Base-by-base conservation (phyloP, 2,888 invertebrate species). In the Noctua fimbriata region DNA sequence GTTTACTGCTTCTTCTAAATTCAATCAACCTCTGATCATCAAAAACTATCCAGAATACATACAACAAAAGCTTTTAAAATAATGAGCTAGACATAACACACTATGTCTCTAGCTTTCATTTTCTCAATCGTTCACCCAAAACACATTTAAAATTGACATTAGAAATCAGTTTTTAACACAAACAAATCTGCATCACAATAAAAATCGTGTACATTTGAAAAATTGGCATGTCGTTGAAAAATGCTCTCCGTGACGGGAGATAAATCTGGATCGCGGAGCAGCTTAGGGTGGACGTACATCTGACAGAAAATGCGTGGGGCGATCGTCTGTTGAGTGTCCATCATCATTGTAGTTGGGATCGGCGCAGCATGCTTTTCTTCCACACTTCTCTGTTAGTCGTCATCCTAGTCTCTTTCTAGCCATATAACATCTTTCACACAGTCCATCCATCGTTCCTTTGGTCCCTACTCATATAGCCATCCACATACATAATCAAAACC, bases 201-300 rank as follows among this genome's bases (percentile, higher is more conserved):
- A 24, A 60, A 55, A 32, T 55, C 1, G 32, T 44, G 60, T 86
- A 65, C 41, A 71, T 83, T 84, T 80, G 72, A 79, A 81, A 88
- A 85, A 85, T 84, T 85, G 78, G 71, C 73, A 79, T 73, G 5
- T 44, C 69, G 9, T 69, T 78, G 76, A 79, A 78, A 80, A 81
- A 84, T 82, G 36, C 4, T 28, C n/a, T 80, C 14, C n/a, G 24
- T 60, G 73, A 73, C 74, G 65, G 71, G 72, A 66, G 74, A 89
- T 83, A 79, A 79, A 89, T 87, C 71, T 66, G 63, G 67, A 75
- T 84, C 28, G 16, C 36, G 16, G 21, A 67, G 72, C 58, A 66
- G 78, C 52, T 74, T 67, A 44, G 16, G 67, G 67, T 67, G 7
- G 24, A 16, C 32, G 41, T n/a, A 44, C n/a, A 44, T 14, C 14